phyloP scores from a whole-genome alignment of 1,140 invertebrate genomes.

The Formica exsecta region DNA sequence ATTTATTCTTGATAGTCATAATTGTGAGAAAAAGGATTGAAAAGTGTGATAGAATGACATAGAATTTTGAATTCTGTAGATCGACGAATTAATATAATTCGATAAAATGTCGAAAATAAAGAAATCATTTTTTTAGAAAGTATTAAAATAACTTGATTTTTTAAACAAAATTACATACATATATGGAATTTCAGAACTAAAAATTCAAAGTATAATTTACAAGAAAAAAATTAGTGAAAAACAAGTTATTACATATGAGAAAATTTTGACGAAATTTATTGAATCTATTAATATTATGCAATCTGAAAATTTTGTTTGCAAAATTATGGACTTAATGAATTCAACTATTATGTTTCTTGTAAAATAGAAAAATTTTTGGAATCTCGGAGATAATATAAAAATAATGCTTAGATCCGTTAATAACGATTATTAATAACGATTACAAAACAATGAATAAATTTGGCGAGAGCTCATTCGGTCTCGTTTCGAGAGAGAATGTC shows the following conservation, averaged over 20 bases:
- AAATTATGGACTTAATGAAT: too few species aligned
- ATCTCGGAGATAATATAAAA: neutral
- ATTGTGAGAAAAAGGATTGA: neutral
- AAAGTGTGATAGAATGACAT: neutral
- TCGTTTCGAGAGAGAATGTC: neutral
- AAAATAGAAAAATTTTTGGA: neutral
- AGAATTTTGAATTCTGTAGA: neutral
- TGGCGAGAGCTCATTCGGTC: too few species aligned
- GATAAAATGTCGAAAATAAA: neutral
- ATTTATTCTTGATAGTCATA: neutral
- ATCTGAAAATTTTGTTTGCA: too few species aligned
- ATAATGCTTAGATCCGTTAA: neutral
- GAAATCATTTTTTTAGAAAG: neutral
- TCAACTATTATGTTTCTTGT: neutral
- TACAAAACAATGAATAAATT: neutral
- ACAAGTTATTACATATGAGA: too few species aligned
- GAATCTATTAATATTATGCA: too few species aligned
- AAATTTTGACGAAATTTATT: neutral
- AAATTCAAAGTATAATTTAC: too few species aligned
- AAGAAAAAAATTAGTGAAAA: too few species aligned
- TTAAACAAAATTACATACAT: neutral
- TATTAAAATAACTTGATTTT: neutral
- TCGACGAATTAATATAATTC: neutral
- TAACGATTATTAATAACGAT: neutral
- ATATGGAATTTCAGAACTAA: neutral